Conservation (phyloP, 2,797 vertebrate genomes). For the Diglossa cyanea region DNA sequence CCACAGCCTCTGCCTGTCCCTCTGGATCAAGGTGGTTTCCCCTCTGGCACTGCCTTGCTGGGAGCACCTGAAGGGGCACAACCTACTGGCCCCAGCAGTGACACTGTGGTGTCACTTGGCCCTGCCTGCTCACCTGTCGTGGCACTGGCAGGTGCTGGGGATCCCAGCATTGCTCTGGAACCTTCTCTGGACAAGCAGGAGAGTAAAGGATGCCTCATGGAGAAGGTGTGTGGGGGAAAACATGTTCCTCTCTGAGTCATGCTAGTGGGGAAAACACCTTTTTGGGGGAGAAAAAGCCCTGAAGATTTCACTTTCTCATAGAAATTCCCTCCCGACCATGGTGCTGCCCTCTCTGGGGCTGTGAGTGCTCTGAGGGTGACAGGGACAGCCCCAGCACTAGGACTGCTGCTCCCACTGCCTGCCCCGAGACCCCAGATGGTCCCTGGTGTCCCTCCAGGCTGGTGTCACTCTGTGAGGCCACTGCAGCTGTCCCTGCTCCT, state of each 20-base stretch:
- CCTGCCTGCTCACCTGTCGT: accelerated
- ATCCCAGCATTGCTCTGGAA: not conserved
- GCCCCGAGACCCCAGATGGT: not conserved
- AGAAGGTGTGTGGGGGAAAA: not conserved
- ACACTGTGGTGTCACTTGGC: not conserved
- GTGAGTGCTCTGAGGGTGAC: not conserved
- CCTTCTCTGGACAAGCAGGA: not conserved
- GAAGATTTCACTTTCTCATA: not conserved
- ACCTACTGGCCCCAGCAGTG: not conserved
- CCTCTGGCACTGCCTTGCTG: accelerated
- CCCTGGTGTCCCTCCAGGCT: not conserved
- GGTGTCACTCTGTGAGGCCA: not conserved
- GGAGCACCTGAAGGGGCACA: not conserved
- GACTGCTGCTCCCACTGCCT: accelerated
- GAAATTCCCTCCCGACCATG: not conserved
- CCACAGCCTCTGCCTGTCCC: not conserved
- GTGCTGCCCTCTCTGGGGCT: not conserved
- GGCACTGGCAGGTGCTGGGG: not conserved
- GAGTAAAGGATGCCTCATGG: not conserved
- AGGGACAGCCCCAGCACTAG: not conserved
- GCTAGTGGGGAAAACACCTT: not conserved
- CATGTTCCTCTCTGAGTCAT: not conserved
- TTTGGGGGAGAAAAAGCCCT: accelerated
- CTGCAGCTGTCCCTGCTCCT: not conserved
- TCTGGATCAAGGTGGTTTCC: not conserved